Evolutionary conservation across 2,888 invertebrate genomes (phyloP).

Genomic region (Dicyrtomina minuta): DNA sequence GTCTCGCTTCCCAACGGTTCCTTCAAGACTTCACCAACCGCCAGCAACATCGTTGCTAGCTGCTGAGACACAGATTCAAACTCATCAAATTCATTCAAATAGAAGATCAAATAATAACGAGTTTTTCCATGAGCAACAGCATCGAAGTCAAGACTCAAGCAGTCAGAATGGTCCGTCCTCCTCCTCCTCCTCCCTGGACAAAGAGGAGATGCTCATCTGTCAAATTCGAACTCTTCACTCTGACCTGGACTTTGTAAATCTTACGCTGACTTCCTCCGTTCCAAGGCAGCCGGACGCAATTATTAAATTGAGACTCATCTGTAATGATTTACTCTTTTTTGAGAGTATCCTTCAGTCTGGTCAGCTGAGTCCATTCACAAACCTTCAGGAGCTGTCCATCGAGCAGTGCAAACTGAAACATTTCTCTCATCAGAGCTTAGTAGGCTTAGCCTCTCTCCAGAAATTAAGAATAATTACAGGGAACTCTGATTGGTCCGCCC

Average conservation of each 20-base stretch:
- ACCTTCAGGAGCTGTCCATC: conserved; percentile 67
- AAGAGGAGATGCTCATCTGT: conserved; percentile 39
- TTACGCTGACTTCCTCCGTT: conserved; percentile 45
- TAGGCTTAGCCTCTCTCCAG: conserved; percentile 67
- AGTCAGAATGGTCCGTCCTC: no score
- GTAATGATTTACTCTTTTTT: conserved; percentile 54
- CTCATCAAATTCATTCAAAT: background rate
- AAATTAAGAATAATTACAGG: conserved; percentile 71
- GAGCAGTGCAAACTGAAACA: conserved; percentile 76
- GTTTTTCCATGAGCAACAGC: background rate
- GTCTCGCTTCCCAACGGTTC: background rate
- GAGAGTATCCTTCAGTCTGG: conserved; percentile 52
- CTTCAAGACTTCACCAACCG: background rate
- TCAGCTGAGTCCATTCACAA: conserved; percentile 43
- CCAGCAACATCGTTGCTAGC: background rate
- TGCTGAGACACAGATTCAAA: background rate
- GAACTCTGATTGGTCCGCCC: conserved; percentile 77
- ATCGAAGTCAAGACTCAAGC: background rate
- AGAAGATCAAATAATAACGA: conserved; percentile 7
- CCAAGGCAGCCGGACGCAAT: conserved; percentile 13
- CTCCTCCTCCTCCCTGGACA: background rate
- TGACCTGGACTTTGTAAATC: conserved; percentile 48
- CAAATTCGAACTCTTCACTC: conserved; percentile 51
- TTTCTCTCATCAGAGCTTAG: conserved; percentile 70
- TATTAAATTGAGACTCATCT: conserved; percentile 54